A percentile compares a stretch with the other conserved stretches of the same genome.
phyloP scores from a whole-genome alignment of 2,113 vertebrate species.

The Anguilla japonica region DNA sequence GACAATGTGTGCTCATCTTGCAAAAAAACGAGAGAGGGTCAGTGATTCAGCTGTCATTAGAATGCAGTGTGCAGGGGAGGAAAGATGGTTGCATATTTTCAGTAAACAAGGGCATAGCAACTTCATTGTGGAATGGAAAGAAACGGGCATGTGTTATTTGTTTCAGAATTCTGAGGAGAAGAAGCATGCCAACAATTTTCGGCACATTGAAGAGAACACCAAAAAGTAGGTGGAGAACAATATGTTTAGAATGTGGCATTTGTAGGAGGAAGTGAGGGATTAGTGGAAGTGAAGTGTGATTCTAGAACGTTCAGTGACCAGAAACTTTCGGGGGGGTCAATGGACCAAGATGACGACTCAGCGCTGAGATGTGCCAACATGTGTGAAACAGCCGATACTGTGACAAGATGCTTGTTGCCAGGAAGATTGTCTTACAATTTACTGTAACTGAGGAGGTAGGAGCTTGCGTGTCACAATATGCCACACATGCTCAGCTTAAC shows the following conservation, averaged over 20 bases:
- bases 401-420: no score
- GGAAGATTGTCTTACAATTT: not conserved
- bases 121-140: not conserved
- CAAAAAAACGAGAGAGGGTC: not conserved
- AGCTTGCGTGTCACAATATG: not conserved
- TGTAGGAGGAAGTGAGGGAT: not conserved
- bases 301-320: not conserved
- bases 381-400: not conserved
- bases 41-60: not conserved
- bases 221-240: constrained; percentile 78
- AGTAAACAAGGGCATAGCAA: not conserved
- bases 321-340: not conserved
- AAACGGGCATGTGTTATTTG: constrained; percentile 35
- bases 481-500: not conserved
- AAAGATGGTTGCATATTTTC: not conserved
- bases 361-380: not conserved
- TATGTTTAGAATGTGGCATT: not conserved
- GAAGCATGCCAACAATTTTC: constrained; percentile 59
- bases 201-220: constrained; percentile 82
- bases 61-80: not conserved
- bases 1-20: not conserved
- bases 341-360: not conserved
- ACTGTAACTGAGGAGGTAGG: not conserved
- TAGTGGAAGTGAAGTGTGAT: not conserved
- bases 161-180: constrained; percentile 75